Base-by-base conservation (phyloP, 1,140 invertebrate genomes). In the Lucilia sericata region DNA sequence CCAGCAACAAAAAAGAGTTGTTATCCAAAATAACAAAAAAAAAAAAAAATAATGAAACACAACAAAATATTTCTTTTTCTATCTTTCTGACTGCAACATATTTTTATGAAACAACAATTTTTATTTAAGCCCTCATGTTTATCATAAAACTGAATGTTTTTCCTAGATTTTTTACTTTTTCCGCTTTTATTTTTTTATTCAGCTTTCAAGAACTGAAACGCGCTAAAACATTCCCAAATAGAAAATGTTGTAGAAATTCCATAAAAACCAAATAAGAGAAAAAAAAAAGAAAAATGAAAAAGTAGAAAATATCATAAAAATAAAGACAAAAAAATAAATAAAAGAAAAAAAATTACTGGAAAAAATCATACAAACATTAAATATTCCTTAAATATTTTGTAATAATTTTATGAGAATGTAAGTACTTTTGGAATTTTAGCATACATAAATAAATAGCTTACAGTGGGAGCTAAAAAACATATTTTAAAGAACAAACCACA, bases 31-130 rank as follows among this genome's bases (percentile, higher is more conserved):
- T 21, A 78, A 17, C 1, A 60, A n/a, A 60, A 60, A 60, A 60
- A 60, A 30, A 2, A 30, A 2, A 2, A 30, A 30, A 30, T 3
- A 30, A n/a, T n/a, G n/a, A 1, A 60, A 60, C 51, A 60, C 13
- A n/a, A n/a, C 14, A 14, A n/a, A 60, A n/a, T n/a, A 60, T n/a
- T n/a, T n/a, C n/a, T n/a, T 60, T n/a, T n/a, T n/a, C 14, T 60
- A 60, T 70, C 21, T 21, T 49, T 80, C 42, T 51, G 76, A 49
- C 42, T 80, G 76, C 76, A 80, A 80, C 76, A 80, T 80, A 80
- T 80, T 80, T 78, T 80, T 80, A 80, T 80, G 76, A 80, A 80
- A 80, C 19, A 60, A 42, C 34, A 49, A 80, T 76, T 55, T 76
- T 36, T 42, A 80, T 80, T 80, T 49, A 49, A 80, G 76, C 76